Evolutionary conservation across 2,888 invertebrate genomes (phyloP).

Genomic region (Cryptus viduatorius): DNA sequence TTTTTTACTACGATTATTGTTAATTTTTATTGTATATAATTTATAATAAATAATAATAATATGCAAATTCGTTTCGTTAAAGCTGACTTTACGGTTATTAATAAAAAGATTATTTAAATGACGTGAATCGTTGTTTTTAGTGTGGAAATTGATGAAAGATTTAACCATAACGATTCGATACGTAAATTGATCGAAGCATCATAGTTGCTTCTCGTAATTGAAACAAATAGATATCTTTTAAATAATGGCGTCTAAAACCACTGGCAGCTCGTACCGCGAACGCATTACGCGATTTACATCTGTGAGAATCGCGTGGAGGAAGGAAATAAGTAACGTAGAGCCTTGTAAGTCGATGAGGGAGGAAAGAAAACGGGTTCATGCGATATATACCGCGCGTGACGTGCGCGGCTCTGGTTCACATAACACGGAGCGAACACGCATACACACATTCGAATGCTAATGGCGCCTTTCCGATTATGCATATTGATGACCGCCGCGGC

Average conservation of each 20-base stretch:
- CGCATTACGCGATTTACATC: constrained; percentile 19
- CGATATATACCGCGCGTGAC: constrained; percentile 13
- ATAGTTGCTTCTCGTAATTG: neutral
- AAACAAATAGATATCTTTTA: neutral
- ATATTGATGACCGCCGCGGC: constrained; percentile 76
- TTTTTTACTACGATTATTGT: no score
- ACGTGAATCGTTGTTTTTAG: no score
- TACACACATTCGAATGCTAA: constrained; percentile 71
- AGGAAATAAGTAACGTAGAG: neutral
- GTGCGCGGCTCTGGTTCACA: constrained; percentile 33
- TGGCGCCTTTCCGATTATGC: constrained; percentile 78
- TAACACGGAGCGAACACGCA: constrained; percentile 30
- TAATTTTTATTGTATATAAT: no score
- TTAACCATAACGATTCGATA: no score
- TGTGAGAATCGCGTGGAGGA: constrained; percentile 14
- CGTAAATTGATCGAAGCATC: neutral
- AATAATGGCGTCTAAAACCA: constrained; percentile 78
- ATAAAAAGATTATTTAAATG: no score
- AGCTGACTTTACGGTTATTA: no score
- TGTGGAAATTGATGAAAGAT: no score
- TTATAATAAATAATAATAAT: no score
- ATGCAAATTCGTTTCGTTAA: no score
- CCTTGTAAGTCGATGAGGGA: constrained; percentile 27
- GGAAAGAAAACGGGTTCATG: constrained; percentile 17
- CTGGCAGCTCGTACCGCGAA: constrained; percentile 9